These are phyloP conservation scores for Grallaria varia DNA, from an alignment of 2,113 vertebrate genomes.

Conservation along the genomic window DNA sequence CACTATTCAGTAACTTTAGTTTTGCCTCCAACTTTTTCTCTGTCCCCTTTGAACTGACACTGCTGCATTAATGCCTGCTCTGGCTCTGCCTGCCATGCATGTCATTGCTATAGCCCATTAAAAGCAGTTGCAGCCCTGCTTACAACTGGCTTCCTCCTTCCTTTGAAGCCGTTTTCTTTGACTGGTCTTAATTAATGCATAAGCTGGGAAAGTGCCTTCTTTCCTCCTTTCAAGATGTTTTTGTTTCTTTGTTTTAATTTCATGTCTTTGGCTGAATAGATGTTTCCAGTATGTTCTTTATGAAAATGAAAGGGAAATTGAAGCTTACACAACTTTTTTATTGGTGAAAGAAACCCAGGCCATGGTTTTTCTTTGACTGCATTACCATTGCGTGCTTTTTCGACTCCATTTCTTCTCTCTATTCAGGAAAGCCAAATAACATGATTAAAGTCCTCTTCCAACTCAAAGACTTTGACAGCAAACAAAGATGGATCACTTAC, in stretches of 20 bases:
- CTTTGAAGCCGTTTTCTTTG: constrained; percentile 61
- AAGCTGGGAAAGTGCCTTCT: constrained; percentile 51
- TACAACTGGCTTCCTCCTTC: constrained; percentile 28
- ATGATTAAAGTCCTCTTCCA: constrained; percentile 36
- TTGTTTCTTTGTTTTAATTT: constrained; percentile 56
- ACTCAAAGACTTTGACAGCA: constrained; percentile 43
- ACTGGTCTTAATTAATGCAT: constrained; percentile 62
- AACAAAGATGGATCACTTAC: constrained; percentile 53
- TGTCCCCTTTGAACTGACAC: not conserved
- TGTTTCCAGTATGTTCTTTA: constrained; percentile 11
- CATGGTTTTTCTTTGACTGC: not conserved
- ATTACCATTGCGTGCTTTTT: not conserved
- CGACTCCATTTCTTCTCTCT: constrained; percentile 4
- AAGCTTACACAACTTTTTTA: constrained; percentile 15
- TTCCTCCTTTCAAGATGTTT: constrained; percentile 40
- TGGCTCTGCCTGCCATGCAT: constrained; percentile 3
- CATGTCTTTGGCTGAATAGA: constrained; percentile 23
- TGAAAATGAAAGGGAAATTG: constrained; percentile 56
- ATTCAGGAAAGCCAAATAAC: constrained; percentile 9
- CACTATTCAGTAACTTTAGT: not conserved
- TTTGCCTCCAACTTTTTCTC: constrained; percentile 2
- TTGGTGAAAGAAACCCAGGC: constrained; percentile 17
- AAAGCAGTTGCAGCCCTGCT: constrained; percentile 34
- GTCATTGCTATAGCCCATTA: constrained; percentile 17
- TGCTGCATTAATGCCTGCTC: not conserved